phyloP scores from a whole-genome alignment of 2,797 vertebrate species.

The Vultur gryphus region DNA sequence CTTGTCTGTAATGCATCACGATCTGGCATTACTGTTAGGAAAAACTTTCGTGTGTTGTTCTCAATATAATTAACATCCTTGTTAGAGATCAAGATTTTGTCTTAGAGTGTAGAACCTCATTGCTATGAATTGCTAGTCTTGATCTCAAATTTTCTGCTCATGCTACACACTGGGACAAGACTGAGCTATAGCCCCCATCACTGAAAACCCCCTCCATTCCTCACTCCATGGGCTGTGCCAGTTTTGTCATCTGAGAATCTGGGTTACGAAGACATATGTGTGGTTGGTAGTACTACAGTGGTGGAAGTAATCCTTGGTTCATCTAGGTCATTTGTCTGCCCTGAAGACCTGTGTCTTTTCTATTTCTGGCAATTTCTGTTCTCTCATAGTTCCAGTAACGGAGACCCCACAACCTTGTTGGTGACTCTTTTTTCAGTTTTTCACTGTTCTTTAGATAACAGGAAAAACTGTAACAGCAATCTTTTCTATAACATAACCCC shows the following conservation, averaged over 20 bases:
- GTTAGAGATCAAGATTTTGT: neutral
- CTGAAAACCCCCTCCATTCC: neutral
- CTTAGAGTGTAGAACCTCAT: neutral
- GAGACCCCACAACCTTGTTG: fast-evolving
- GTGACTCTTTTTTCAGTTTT: neutral
- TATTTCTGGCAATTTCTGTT: neutral
- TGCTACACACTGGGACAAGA: too few species aligned
- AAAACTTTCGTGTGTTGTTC: neutral
- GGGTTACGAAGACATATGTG: neutral
- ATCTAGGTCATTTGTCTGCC: neutral
- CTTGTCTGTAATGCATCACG: neutral
- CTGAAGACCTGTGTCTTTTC: neutral
- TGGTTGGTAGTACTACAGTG: neutral
- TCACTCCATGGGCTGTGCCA: neutral
- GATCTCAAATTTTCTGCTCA: neutral
- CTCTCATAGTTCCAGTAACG: neutral
- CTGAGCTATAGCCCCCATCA: neutral
- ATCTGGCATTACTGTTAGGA: neutral
- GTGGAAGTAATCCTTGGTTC: neutral
- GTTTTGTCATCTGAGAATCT: neutral
- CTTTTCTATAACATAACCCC: neutral
- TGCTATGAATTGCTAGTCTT: neutral
- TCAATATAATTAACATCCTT: neutral
- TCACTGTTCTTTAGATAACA: neutral
- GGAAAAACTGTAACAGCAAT: neutral